Percentiles rank a stretch among this genome's conserved stretches.
These are phyloP conservation scores for Pseudorhiza aurosa DNA, from an alignment of 30 jellyfish, hydroid and myxozoan species.

Conservation along the genomic window DNA sequence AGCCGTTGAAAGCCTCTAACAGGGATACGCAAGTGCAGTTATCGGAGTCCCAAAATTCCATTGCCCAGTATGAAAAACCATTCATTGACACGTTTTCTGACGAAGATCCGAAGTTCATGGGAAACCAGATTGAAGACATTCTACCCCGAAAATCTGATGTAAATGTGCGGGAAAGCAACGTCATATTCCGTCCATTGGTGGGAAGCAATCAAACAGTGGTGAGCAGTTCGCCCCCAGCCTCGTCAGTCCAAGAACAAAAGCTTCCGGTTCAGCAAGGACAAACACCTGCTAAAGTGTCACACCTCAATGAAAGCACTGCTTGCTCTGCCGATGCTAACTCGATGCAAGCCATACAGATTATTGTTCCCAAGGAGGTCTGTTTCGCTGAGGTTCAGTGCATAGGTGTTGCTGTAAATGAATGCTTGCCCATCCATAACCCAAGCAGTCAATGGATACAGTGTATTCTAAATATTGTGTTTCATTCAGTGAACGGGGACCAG, in stretches of 20 bases:
- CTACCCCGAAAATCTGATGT: constrained; percentile 48
- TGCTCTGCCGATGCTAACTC: neutral
- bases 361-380: constrained; percentile 60
- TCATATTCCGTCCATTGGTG: constrained; percentile 34
- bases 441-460: constrained; percentile 84
- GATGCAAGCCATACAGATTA: constrained; percentile 13
- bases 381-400: constrained; percentile 72
- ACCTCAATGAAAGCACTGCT: neutral
- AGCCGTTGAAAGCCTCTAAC: constrained; percentile 12
- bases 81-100: neutral
- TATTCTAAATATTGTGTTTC: constrained; percentile 55
- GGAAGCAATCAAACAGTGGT: constrained; percentile 44
- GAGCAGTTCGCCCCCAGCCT: constrained; percentile 10
- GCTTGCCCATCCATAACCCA: constrained; percentile 73
- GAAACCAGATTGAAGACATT: constrained; percentile 20
- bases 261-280: neutral
- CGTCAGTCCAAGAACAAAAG: constrained; percentile 1
- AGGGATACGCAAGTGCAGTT: neutral
- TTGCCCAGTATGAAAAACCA: neutral
- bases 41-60: neutral
- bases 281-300: neutral
- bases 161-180: constrained; percentile 34
- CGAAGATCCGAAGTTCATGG: neutral
- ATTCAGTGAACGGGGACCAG: constrained; percentile 77
- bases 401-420: constrained; percentile 46